phyloP scores from a whole-genome alignment of 2,888 invertebrate species.

The Patella depressa region DNA sequence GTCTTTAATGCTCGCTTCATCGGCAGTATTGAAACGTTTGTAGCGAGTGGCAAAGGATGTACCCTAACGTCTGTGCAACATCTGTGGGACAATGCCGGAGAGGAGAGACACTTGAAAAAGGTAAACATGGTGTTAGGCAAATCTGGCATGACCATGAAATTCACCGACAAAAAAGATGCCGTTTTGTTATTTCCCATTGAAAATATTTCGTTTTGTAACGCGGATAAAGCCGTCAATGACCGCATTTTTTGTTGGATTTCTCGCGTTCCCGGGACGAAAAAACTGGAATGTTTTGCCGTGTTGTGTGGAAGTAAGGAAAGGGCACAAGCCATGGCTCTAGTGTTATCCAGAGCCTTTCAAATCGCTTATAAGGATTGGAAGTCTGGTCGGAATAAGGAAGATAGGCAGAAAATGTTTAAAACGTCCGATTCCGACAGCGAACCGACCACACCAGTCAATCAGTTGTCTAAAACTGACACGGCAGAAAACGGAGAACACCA shows the following conservation, averaged over 20 bases:
- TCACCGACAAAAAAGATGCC: constrained; percentile 45
- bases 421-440: neutral
- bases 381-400: constrained; percentile 36
- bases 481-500: neutral
- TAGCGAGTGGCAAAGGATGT: constrained; percentile 58
- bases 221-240: constrained; percentile 55
- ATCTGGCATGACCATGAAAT: constrained; percentile 47
- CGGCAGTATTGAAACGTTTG: constrained; percentile 56
- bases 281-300: constrained; percentile 56
- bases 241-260: constrained; percentile 63
- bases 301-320: constrained; percentile 56
- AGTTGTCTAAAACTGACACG: neutral
- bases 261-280: constrained; percentile 34
- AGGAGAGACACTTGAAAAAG: constrained; percentile 49
- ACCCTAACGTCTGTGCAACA: constrained; percentile 53
- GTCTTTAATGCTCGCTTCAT: constrained; percentile 59
- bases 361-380: constrained; percentile 66
- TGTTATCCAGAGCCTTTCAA: constrained; percentile 60
- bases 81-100: constrained; percentile 62
- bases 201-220: constrained; percentile 62
- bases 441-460: neutral
- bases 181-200: constrained; percentile 50
- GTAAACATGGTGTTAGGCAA: constrained; percentile 48
- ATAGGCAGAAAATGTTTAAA: constrained; percentile 18
- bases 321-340: constrained; percentile 56